Percentiles rank a stretch among this genome's conserved stretches.
These are phyloP conservation scores for Chelidonichthys spinosus DNA, from an alignment of 2,797 vertebrate genomes.

Conservation along the genomic window DNA sequence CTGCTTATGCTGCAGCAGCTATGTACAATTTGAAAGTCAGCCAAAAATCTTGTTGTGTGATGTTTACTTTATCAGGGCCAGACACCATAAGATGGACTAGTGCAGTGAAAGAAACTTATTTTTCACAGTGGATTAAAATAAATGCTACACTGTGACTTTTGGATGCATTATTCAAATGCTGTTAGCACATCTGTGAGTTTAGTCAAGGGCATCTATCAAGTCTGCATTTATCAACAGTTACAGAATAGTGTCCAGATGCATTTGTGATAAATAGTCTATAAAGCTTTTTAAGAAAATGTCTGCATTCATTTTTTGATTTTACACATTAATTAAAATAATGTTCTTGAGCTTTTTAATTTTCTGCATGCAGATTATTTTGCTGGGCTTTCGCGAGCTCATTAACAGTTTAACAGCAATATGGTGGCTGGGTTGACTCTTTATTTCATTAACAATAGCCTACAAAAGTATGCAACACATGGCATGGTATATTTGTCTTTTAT, in stretches of 20 bases:
- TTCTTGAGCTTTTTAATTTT: background rate
- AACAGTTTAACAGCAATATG: background rate
- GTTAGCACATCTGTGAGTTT: constrained; percentile 38
- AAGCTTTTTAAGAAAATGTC: constrained; percentile 1
- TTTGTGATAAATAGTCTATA: constrained; percentile 15
- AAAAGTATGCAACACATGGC: background rate
- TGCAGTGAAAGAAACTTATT: constrained; percentile 38
- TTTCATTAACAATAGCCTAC: background rate
- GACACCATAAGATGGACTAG: constrained; percentile 52
- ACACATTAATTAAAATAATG: background rate
- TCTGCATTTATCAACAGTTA: constrained; percentile 42
- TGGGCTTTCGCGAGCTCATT: background rate
- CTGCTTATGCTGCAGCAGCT: constrained; percentile 38
- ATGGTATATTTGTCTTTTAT: background rate
- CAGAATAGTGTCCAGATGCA: constrained; percentile 19
- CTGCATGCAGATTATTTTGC: background rate
- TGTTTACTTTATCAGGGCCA: constrained; percentile 61
- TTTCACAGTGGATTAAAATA: constrained; percentile 60
- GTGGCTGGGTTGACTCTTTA: background rate
- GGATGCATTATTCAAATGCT: constrained; percentile 60
- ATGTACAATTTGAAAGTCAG: constrained; percentile 57
- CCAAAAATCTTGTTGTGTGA: constrained; percentile 49
- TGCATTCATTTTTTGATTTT: constrained; percentile 9
- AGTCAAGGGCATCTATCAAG: constrained; percentile 58
- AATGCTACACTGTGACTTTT: constrained; percentile 43